Percentiles rank a stretch among this genome's conserved stretches.
Conservation (phyloP, 2,797 vertebrate species). For the Cuniculus paca region DNA sequence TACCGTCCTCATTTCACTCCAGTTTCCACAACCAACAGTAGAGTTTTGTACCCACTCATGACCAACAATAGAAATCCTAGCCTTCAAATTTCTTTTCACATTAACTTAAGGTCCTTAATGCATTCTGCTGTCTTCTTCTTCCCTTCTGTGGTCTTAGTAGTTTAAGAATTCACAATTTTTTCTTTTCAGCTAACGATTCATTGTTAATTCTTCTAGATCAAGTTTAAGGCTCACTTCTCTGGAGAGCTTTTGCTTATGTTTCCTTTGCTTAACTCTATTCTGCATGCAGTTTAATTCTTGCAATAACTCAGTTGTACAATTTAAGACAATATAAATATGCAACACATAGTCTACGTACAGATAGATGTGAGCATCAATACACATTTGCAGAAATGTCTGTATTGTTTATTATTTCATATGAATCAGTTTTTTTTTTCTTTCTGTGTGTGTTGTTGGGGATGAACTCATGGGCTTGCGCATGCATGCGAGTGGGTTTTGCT, state of each 20-base stretch:
- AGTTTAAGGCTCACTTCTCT: slow-evolving; percentile 19
- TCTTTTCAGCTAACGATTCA: neutral
- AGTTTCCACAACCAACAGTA: neutral
- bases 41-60: neutral
- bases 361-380: neutral
- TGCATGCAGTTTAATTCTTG: slow-evolving; percentile 4
- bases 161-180: neutral
- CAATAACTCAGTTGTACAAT: neutral
- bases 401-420: neutral
- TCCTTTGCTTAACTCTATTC: neutral
- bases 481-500: neutral
- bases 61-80: neutral
- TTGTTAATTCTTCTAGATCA: slow-evolving; percentile 4
- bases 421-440: neutral
- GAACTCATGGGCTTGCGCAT: neutral
- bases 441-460: neutral
- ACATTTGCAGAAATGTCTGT: neutral
- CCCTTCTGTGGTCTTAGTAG: neutral
- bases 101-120: neutral
- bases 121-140: too few relatives aligned
- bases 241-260: neutral
- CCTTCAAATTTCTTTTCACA: slow-evolving; percentile 42
- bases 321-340: neutral
- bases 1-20: neutral
- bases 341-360: neutral